phyloP scores from a whole-genome alignment of 1,140 invertebrate species.

The Neodiprion virginianus region DNA sequence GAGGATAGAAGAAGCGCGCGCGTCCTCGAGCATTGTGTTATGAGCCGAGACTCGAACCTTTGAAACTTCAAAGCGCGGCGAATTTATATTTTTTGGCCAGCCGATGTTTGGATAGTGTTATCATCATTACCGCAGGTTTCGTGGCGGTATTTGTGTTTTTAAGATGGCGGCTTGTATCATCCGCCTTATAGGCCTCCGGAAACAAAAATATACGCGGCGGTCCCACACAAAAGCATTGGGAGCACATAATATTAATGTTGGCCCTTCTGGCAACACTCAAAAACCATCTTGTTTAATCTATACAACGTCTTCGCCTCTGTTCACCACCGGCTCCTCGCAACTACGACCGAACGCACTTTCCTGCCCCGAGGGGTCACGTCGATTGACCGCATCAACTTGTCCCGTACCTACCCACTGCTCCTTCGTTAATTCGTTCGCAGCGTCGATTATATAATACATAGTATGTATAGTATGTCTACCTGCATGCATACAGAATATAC shows the following conservation, averaged over 20 bases:
- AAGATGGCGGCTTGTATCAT: slow-evolving; percentile 7
- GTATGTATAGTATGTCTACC: background rate
- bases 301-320: slow-evolving; percentile 6
- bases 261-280: slow-evolving; percentile 6
- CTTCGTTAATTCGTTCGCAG: background rate
- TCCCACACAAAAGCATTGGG: slow-evolving; percentile 6
- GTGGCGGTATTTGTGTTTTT: slow-evolving; percentile 1
- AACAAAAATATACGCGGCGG: slow-evolving; percentile 3
- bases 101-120: slow-evolving; percentile 4
- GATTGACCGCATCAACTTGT: background rate
- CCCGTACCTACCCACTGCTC: background rate
- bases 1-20: background rate
- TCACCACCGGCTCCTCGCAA: background rate
- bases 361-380: background rate
- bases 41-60: slow-evolving; percentile 1
- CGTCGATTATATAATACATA: background rate
- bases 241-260: slow-evolving; percentile 7
- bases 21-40: background rate
- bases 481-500: background rate
- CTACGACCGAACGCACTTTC: background rate
- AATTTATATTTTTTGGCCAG: slow-evolving; percentile 7
- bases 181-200: slow-evolving; percentile 1
- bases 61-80: slow-evolving; percentile 4
- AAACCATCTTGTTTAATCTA: background rate
- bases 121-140: slow-evolving; percentile 7